These are phyloP conservation scores for Manis crassicaudata DNA, from an alignment of 2,797 vertebrate genomes.

Conservation along the genomic window DNA sequence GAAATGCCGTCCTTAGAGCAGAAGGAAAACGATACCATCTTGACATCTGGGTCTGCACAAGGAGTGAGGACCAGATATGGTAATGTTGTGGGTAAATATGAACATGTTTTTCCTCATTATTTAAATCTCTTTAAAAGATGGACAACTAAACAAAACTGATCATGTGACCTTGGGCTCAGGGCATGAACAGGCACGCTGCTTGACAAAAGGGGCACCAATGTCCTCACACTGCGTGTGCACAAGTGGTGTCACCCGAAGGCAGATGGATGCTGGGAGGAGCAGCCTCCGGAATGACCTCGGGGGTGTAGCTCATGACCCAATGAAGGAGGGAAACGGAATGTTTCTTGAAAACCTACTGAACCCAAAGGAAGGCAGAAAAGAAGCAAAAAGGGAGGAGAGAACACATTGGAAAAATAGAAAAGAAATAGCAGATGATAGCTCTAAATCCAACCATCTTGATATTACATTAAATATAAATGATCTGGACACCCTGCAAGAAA, in stretches of 20 bases:
- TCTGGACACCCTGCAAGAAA: background rate
- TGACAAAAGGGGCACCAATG: accelerated
- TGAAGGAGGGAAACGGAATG: background rate
- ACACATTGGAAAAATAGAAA: background rate
- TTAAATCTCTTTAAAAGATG: background rate
- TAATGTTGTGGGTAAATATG: accelerated
- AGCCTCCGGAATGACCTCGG: background rate
- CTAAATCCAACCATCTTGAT: background rate
- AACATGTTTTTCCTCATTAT: background rate
- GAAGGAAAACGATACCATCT: background rate
- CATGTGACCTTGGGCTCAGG: accelerated
- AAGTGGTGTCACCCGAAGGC: too few species aligned
- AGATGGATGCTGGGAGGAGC: background rate
- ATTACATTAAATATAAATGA: background rate
- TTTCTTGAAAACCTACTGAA: background rate
- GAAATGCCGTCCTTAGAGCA: background rate
- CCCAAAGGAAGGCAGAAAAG: background rate
- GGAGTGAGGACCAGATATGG: background rate
- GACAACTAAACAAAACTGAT: too few species aligned
- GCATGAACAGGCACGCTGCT: too few species aligned
- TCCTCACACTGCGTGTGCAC: too few species aligned
- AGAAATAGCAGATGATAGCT: background rate
- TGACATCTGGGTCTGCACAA: background rate
- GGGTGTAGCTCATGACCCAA: too few species aligned
- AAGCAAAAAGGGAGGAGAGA: background rate